Evolutionary conservation across 2,888 invertebrate species (phyloP).

Genomic region (Leptinotarsa juncta): DNA sequence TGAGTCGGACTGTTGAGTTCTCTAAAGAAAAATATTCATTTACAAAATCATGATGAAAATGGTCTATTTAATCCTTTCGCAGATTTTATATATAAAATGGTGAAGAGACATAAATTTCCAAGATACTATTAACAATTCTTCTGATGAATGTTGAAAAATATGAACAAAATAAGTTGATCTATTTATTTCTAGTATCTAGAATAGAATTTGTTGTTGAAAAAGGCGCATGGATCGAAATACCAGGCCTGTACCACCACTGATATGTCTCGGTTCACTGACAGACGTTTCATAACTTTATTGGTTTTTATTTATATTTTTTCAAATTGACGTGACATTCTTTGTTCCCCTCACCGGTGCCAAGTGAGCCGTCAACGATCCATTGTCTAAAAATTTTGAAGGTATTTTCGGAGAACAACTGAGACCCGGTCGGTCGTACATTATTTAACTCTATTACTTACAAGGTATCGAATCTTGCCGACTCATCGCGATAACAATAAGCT

Average conservation of each 20-base stretch:
- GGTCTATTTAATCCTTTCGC: too few relatives aligned
- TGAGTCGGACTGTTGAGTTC: too few relatives aligned
- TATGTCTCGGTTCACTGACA: slow-evolving; percentile 5
- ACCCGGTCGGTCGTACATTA: slow-evolving; percentile 13
- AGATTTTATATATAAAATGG: too few relatives aligned
- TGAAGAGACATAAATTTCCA: too few relatives aligned
- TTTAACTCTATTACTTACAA: slow-evolving; percentile 26
- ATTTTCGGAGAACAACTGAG: slow-evolving; percentile 26
- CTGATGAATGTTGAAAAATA: too few relatives aligned
- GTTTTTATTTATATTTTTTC: slow-evolving; percentile 30
- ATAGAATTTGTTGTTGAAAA: not conserved
- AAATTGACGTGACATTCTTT: slow-evolving; percentile 28
- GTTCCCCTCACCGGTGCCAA: slow-evolving; percentile 23
- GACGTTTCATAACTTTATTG: slow-evolving; percentile 19
- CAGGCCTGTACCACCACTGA: slow-evolving; percentile 33
- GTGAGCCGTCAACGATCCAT: slow-evolving; percentile 36
- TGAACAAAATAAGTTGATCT: too few relatives aligned
- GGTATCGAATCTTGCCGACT: slow-evolving; percentile 30
- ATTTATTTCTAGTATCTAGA: too few relatives aligned
- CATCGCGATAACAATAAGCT: slow-evolving; percentile 30
- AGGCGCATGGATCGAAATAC: not conserved
- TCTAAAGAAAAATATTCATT: too few relatives aligned
- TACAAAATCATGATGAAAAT: too few relatives aligned
- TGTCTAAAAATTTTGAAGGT: slow-evolving; percentile 33
- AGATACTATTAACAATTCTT: too few relatives aligned